Conservation (phyloP, 2,113 vertebrate species). For the Eretmochelys imbricata region DNA sequence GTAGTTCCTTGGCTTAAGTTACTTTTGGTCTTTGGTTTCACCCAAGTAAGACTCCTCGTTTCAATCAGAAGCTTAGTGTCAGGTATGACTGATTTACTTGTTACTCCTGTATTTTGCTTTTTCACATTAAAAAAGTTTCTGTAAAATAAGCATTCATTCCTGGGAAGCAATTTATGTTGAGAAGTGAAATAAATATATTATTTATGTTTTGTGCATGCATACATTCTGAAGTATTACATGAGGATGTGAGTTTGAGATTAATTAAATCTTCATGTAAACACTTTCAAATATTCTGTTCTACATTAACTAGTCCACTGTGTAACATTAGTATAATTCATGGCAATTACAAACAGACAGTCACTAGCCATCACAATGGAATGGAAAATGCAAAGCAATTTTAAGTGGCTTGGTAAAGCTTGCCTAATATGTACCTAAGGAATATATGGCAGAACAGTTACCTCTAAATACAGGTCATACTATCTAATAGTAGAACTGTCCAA, state of each 20-base stretch:
- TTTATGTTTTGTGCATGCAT: neutral
- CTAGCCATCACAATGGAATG: neutral
- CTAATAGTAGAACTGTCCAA: neutral
- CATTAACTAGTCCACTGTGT: neutral
- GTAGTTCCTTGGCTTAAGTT: constrained; percentile 81
- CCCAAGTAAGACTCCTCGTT: neutral
- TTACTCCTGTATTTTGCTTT: neutral
- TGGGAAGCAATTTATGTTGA: neutral
- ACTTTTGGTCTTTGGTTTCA: neutral
- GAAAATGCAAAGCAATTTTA: constrained; percentile 4
- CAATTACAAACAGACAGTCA: neutral
- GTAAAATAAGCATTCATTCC: neutral
- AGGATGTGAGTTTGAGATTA: neutral
- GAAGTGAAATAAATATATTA: neutral
- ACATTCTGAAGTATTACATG: neutral
- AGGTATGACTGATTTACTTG: neutral
- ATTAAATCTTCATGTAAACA: neutral
- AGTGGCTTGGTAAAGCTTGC: constrained; percentile 1
- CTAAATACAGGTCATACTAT: constrained; percentile 48
- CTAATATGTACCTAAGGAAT: neutral
- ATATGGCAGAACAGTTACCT: neutral
- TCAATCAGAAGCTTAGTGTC: neutral
- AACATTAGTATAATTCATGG: neutral
- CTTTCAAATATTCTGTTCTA: neutral
- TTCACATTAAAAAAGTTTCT: neutral